Evolutionary conservation across 64 coral and sea anemone species (phyloP), one percentile per base, ranked within the genome.

Genomic region (Pachyseris speciosa): DNA sequence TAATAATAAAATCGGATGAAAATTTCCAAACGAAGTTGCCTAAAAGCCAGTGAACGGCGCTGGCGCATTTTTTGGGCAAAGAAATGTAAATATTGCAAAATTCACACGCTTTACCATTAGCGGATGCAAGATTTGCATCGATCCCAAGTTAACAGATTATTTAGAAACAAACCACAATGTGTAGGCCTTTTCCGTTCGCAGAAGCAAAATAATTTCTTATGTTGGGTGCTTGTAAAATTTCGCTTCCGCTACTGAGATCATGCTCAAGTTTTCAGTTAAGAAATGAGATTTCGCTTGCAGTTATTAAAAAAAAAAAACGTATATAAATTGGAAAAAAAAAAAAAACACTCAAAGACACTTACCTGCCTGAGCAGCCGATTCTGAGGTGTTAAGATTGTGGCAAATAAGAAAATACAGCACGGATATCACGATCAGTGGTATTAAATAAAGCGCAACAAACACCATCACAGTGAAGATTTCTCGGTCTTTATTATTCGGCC

Each of bases 401-500:
- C 70, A 92, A 74, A 92, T 92, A 36, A 92, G 69, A 27, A 92
- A 92, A 58, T 92, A 92, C 66, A 92, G 47, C 9, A 64, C 78
- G 2, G 78, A 72, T 28, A 92, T 92, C 44, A 66, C 58, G 34
- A 69, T 71, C 25, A 92, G 17, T 0, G 89, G 89, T 15, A 92
- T 66, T 28, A 92, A 9, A 67, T 84, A 92, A 69, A 84, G 66
- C 13, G 67, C 36, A 11, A 74, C 66, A 34, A 84, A 84, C 2
- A 92, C 6, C 17, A 74, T 33, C 2, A 65, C 34, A 0, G 80
- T 73, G 75, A 61, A 92, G 31, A 75, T 83, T 44, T 33, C 13
- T 24, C 47, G 22, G 6, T 70, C 37, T 7, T 65, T 27, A 4
- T 39, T 63, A 3, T 40, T 69, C 12, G 91, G 78, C 95, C 90